These are phyloP conservation scores for Cavia aperea DNA, from an alignment of 2,113 vertebrate species.

Conservation along the genomic window DNA sequence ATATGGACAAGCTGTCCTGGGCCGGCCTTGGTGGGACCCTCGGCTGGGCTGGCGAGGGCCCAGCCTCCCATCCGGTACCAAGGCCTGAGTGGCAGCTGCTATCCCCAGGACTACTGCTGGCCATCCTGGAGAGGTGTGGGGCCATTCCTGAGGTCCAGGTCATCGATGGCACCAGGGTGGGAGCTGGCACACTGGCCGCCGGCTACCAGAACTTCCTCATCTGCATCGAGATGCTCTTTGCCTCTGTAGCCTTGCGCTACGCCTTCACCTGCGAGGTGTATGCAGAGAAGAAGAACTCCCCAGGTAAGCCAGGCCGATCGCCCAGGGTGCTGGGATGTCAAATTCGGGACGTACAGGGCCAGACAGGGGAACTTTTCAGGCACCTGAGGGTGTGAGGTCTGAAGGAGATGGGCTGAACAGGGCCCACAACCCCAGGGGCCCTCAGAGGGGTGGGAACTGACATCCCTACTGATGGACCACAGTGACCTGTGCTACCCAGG, in stretches of 20 bases:
- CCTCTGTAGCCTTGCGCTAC: conserved; percentile 87
- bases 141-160: conserved; percentile 88
- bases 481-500: not conserved
- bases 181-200: conserved; percentile 90
- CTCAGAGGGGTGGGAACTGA: not conserved
- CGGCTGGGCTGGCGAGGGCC: too few species aligned
- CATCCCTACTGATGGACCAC: not conserved
- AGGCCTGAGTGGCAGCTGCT: not conserved
- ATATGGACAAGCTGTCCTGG: rapidly evolving
- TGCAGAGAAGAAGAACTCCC: conserved; percentile 84
- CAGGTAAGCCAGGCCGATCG: conserved; percentile 75
- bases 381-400: not conserved
- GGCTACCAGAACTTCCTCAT: conserved; percentile 97
- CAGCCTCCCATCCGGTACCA: not conserved
- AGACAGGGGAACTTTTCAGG: not conserved
- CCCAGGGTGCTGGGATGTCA: rapidly evolving
- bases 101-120: conserved; percentile 85
- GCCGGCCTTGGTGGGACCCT: rapidly evolving
- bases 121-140: conserved; percentile 90
- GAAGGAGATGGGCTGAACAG: not conserved
- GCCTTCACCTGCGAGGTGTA: conserved; percentile 92
- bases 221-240: conserved; percentile 95
- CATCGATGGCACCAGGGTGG: conserved; percentile 83
- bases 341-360: rapidly evolving
- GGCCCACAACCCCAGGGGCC: not conserved